Base-by-base conservation (phyloP, 2,797 vertebrate species). In the Micrastur ruficollis region DNA sequence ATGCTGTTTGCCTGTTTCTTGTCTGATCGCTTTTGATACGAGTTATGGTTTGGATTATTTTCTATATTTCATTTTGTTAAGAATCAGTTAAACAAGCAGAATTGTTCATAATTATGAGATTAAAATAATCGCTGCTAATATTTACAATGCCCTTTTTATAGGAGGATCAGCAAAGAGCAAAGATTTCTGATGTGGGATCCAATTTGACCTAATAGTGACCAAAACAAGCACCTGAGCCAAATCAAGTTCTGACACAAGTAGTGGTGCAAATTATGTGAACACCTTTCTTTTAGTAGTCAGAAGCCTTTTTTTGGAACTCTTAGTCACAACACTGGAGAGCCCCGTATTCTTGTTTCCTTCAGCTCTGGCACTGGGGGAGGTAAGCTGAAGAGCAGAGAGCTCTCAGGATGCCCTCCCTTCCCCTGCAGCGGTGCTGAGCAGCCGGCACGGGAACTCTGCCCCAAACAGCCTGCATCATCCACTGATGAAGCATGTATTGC, bases 1-100 rank as follows among this genome's bases (percentile, higher is more conserved):
- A 50, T 8, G 5, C 20, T 52, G 5, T 27, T 29, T 74, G 18
- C 12, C 16, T 1, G 0, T 68, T 73, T 79, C 26, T 63, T 38
- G 65, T 25, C 38, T 58, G 65, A 50, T 47, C 6, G 20, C 26
- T 82, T 65, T 47, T 68, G 34, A 73, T 50, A 29, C 32, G 21
- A n/a, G 5, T 42, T 58, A 7, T 71, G 44, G n/a, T 65, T 61
- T 86, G 34, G 11, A 68, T 46, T 73, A 73, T 74, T 66, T 86
- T 74, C 26, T 79, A 9, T 36, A 15, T 88, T 93, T 53, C 71
- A 6, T 90, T 96, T 95, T 89, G 18, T 65, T 79, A 34, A 36
- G 4, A 79, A 47, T 72, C 12, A 38, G 19, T 81, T 79, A 66
- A 86, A 74, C 19, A 66, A 86, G 63, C 19, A 72, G 42, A 81